Percentiles rank a stretch among this genome's conserved stretches.
Conservation (phyloP, 92 coral and sea anemone species). For the Metridium senile region DNA sequence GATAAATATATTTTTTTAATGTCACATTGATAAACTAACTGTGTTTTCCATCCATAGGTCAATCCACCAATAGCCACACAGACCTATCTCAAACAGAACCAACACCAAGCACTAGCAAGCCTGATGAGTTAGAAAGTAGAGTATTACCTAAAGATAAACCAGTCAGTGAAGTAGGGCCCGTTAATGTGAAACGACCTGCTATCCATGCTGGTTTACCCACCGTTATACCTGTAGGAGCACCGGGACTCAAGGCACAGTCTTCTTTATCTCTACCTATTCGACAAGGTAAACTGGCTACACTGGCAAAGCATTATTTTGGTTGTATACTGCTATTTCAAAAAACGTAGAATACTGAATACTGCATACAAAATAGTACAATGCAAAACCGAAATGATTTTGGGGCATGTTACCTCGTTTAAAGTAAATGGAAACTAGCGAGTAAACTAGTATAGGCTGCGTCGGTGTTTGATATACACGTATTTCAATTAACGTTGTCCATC, state of each 20-base stretch:
- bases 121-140: slow-evolving; percentile 43
- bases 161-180: slow-evolving; percentile 88
- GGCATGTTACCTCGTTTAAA: too few relatives aligned
- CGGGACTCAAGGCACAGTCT: slow-evolving; percentile 60
- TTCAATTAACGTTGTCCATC: too few relatives aligned
- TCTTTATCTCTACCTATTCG: slow-evolving; percentile 46
- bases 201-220: slow-evolving; percentile 89
- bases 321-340: too few relatives aligned
- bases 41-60: background rate
- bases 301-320: too few relatives aligned
- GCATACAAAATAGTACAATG: too few relatives aligned
- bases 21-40: too few relatives aligned
- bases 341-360: too few relatives aligned
- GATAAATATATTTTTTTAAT: too few relatives aligned
- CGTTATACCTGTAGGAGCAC: slow-evolving; percentile 73
- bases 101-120: background rate
- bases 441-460: too few relatives aligned
- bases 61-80: background rate
- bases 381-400: too few relatives aligned
- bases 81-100: background rate
- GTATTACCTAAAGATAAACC: slow-evolving; percentile 77
- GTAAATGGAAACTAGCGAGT: too few relatives aligned
- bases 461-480: too few relatives aligned
- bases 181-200: slow-evolving; percentile 75
- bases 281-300: slow-evolving; percentile 73